Conservation (phyloP, 2,797 vertebrate species). For the Falco berigora region DNA sequence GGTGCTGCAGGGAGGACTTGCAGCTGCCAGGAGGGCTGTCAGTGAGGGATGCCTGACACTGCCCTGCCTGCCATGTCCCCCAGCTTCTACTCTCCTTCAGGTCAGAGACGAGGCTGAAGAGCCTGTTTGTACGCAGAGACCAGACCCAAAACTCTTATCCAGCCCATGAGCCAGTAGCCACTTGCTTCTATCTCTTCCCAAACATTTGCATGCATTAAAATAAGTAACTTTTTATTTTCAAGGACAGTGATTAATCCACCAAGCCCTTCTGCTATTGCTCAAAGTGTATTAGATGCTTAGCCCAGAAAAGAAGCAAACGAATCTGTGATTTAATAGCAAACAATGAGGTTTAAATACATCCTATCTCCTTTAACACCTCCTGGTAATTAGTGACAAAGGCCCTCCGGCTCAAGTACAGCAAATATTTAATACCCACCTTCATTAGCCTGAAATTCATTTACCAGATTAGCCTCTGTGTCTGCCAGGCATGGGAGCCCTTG, state of each 20-base stretch:
- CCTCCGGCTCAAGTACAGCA: conserved; percentile 45
- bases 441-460: conserved; percentile 53
- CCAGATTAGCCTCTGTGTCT: conserved; percentile 1
- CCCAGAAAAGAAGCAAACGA: conserved; percentile 25
- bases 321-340: conserved; percentile 44
- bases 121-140: background rate
- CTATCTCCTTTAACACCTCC: conserved; percentile 44
- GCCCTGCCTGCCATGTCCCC: background rate
- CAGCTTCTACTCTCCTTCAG: background rate
- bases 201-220: conserved; percentile 22
- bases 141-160: background rate
- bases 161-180: background rate
- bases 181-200: background rate
- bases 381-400: conserved; percentile 60
- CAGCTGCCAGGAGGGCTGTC: background rate
- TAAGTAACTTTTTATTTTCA: conserved; percentile 30
- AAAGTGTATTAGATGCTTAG: conserved; percentile 45
- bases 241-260: conserved; percentile 52
- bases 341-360: conserved; percentile 55
- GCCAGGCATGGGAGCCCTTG: background rate
- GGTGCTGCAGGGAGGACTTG: background rate
- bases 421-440: conserved; percentile 58
- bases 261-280: conserved; percentile 15
- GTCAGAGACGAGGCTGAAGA: background rate
- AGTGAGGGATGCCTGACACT: background rate